Percentiles rank a stretch among this genome's conserved stretches.
Evolutionary conservation across 1,140 invertebrate species (phyloP).

Genomic region (Caerostris extrusa): DNA sequence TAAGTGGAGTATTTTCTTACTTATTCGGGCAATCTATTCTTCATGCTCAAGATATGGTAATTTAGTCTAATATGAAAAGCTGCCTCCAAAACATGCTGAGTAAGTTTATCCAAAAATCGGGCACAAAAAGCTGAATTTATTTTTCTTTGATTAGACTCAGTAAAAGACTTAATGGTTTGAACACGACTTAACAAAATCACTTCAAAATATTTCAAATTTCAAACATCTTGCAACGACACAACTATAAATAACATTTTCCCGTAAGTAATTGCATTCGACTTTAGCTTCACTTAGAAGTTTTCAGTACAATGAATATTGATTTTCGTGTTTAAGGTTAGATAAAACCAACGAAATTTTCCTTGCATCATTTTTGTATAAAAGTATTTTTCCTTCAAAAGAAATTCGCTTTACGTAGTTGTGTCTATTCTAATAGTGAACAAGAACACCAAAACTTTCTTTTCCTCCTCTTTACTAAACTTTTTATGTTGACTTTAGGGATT

Average conservation of each 20-base stretch:
- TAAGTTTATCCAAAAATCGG: constrained; percentile 25
- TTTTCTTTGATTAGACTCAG: constrained; percentile 69
- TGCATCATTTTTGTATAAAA: constrained; percentile 60
- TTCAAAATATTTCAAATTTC: constrained; percentile 72
- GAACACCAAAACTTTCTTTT: constrained; percentile 64
- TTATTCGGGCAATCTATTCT: not conserved
- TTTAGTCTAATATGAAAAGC: constrained; percentile 34
- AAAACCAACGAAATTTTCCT: constrained; percentile 54
- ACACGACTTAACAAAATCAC: constrained; percentile 64
- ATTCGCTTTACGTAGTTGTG: constrained; percentile 72
- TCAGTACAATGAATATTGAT: constrained; percentile 70
- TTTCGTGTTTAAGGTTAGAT: constrained; percentile 47
- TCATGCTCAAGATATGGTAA: constrained; percentile 15
- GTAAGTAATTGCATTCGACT: constrained; percentile 67
- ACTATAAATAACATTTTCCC: constrained; percentile 70
- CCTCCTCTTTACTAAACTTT: constrained; percentile 67
- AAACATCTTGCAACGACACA: constrained; percentile 73
- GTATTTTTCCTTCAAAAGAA: constrained; percentile 56
- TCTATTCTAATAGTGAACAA: constrained; percentile 72
- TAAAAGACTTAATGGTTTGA: constrained; percentile 72
- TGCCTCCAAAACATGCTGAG: constrained; percentile 34
- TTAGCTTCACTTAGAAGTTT: constrained; percentile 44
- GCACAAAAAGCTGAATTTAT: constrained; percentile 28
- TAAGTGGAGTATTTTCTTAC: not conserved
- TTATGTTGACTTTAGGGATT: constrained; percentile 75